Conservation (phyloP, 2,888 invertebrate genomes). For the Drosophila affinis region DNA sequence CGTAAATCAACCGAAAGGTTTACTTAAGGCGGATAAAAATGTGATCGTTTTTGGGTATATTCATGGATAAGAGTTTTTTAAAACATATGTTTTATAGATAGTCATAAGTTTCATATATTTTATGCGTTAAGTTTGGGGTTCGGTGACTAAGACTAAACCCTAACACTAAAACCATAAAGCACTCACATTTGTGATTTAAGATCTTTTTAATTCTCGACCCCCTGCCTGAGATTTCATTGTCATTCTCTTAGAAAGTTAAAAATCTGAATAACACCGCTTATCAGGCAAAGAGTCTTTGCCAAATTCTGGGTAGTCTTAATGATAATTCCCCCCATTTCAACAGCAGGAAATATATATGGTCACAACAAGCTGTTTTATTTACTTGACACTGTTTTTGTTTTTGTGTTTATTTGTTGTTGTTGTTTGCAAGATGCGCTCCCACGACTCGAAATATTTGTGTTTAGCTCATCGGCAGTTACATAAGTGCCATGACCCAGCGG, state of each 20-base stretch:
- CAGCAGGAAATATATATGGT: slow-evolving; percentile 12
- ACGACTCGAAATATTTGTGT: slow-evolving; percentile 32
- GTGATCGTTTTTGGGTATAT: too few species aligned
- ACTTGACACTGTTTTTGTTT: slow-evolving; percentile 3
- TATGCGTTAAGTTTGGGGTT: too few species aligned
- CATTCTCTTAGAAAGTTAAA: neutral
- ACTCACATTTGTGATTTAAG: neutral
- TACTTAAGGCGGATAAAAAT: too few species aligned
- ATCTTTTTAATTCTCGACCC: neutral
- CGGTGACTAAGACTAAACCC: too few species aligned
- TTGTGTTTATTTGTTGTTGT: neutral
- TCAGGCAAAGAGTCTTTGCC: neutral
- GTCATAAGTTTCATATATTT: too few species aligned
- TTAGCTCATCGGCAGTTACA: slow-evolving; percentile 28
- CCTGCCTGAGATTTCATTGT: neutral
- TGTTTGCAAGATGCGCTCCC: slow-evolving; percentile 23
- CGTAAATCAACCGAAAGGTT: too few species aligned
- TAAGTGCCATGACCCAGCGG: slow-evolving; percentile 17
- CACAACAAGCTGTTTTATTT: slow-evolving; percentile 25
- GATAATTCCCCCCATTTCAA: neutral
- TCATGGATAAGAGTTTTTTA: too few species aligned
- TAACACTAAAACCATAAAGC: too few species aligned
- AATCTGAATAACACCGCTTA: neutral
- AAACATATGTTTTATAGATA: too few species aligned
- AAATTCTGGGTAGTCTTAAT: neutral